Base-by-base conservation (phyloP, 2,888 invertebrate genomes). In the Parnassius mnemosyne region DNA sequence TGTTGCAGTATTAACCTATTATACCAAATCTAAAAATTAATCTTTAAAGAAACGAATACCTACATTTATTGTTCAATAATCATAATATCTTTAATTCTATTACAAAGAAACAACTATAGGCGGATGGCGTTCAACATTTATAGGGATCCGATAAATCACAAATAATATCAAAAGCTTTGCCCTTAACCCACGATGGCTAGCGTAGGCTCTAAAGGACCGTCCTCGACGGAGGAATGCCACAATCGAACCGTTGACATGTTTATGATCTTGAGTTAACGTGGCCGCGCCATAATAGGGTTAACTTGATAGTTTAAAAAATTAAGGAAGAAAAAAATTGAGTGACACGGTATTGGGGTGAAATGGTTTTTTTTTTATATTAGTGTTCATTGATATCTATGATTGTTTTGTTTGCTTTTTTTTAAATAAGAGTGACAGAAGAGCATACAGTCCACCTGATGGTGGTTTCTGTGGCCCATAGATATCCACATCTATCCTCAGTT, bases 231-330 rank as follows among this genome's bases (percentile, higher is more conserved):
- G 70, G 70, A 65, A 69, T 69, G 68, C 66, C 69, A 69, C 69
- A 71, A 75, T 74, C 73, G 72, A 54, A 13, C 69, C 69, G 75
- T 72, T 74, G 75, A 75, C 75, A 75, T 75, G 69, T 75, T 75
- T 75, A 75, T 70, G 73, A 72, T 71, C 61, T 61, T 64, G 64
- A 61, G 63, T 63, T 53, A 61, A 60, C 65, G 65, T 67, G 69
- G 44, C 65, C 20, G 57, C 13, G 60, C 63, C 47, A 57, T 58
- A 69, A 65, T 66, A 63, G 64, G 54, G n/a, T 56, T 49, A 57
- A 57, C 13, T 54, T 41, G 43, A 53, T 44, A 47, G 43, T 55
- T 57, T 50, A 66, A 64, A 65, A 65, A 53, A 47, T 51, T 25
- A n/a, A 49, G 53, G 53, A 42, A n/a, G 47, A 60, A 60, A 53